phyloP scores from a whole-genome alignment of 2,797 vertebrate species.

The Nyctibius grandis region DNA sequence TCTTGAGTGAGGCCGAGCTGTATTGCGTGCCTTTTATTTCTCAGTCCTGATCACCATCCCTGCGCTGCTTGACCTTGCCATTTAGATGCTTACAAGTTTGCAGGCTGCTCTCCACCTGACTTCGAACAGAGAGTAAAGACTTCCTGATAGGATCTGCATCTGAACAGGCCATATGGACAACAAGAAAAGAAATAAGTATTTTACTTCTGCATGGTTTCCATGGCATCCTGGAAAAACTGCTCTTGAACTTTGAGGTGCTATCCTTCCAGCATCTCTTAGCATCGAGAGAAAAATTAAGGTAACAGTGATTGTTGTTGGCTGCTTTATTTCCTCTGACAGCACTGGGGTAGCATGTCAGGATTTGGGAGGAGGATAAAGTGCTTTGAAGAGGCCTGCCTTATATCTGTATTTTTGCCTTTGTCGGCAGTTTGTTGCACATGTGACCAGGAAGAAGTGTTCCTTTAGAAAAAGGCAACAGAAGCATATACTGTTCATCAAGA shows the following conservation, averaged over 20 bases:
- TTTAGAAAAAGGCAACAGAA: not conserved
- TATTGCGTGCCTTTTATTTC: not conserved
- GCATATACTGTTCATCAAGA: not conserved
- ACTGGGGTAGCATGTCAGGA: not conserved
- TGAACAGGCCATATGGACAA: not conserved
- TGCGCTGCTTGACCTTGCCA: not conserved
- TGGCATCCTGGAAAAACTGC: not conserved
- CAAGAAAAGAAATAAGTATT: not conserved
- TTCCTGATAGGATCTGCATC: not conserved
- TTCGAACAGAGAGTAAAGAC: not conserved
- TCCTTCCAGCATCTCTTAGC: not conserved
- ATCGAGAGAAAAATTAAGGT: not conserved
- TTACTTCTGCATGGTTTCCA: not conserved
- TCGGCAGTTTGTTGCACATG: not conserved
- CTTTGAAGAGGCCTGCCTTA: not conserved
- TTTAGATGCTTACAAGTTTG: not conserved
- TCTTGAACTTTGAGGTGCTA: not conserved
- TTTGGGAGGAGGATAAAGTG: not conserved
- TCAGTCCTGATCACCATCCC: not conserved
- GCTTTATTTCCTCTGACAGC: not conserved
- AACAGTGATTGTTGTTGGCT: not conserved
- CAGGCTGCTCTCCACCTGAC: not conserved
- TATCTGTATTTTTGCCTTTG: not conserved
- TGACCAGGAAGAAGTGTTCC: not conserved
- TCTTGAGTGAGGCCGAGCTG: not conserved